Evolutionary conservation across 2,113 vertebrate genomes (phyloP).

Genomic region (Heterochromis multidens): DNA sequence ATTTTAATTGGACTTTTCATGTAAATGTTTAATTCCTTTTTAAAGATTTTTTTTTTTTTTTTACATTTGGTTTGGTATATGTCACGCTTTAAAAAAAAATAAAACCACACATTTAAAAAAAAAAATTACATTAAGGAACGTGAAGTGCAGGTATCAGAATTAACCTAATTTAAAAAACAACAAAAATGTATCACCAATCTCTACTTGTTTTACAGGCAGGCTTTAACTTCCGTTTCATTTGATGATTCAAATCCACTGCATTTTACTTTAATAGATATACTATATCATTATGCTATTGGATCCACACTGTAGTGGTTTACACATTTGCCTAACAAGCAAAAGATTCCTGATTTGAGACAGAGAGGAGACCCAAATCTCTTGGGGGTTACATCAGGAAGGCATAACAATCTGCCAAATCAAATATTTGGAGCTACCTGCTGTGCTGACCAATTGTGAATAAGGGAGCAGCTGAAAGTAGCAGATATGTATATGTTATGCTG

Average conservation of each 20-base stretch:
- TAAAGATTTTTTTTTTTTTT: not conserved
- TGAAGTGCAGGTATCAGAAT: not conserved
- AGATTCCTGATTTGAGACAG: not conserved
- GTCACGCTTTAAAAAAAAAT: no score
- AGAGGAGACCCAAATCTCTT: not conserved
- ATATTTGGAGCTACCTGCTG: not conserved
- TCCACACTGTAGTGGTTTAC: not conserved
- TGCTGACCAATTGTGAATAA: not conserved
- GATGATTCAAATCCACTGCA: not conserved
- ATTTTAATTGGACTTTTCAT: not conserved
- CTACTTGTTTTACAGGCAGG: not conserved
- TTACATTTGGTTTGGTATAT: not conserved
- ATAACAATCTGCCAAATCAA: not conserved
- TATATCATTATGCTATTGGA: not conserved
- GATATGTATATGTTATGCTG: not conserved
- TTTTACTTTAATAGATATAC: not conserved
- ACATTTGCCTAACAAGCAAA: not conserved
- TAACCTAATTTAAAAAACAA: not conserved
- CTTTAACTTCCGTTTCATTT: not conserved
- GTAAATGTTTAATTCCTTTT: not conserved
- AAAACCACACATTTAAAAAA: no score
- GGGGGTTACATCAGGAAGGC: not conserved
- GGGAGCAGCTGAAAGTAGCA: not conserved
- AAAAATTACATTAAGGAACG: not conserved
- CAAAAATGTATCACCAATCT: not conserved